These are phyloP conservation scores for Diarsia rubi DNA, from an alignment of 2,888 invertebrate species.

Conservation along the genomic window DNA sequence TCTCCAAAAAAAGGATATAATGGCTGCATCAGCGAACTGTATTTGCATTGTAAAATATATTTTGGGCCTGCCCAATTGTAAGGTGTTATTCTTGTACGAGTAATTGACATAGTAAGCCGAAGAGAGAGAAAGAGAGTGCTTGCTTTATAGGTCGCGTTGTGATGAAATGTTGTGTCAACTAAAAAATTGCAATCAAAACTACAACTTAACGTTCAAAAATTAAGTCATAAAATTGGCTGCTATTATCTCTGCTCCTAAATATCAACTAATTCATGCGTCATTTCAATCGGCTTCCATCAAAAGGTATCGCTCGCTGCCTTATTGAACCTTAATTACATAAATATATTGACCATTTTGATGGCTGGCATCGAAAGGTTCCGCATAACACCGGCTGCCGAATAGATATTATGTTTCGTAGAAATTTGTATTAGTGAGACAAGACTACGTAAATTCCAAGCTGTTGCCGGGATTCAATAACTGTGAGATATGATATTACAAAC, in stretches of 20 bases:
- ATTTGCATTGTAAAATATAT: neutral
- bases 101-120: neutral
- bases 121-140: too few relatives aligned
- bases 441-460: slow-evolving; percentile 37
- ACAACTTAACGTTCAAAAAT: neutral
- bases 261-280: neutral
- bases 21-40: neutral
- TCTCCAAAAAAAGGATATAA: too few relatives aligned
- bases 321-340: neutral
- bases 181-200: neutral
- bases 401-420: slow-evolving; percentile 34
- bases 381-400: slow-evolving; percentile 28
- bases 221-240: neutral
- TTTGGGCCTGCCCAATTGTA: neutral
- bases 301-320: neutral
- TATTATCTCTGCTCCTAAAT: neutral
- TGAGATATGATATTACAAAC: slow-evolving; percentile 37
- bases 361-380: slow-evolving; percentile 3
- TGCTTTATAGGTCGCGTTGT: neutral
- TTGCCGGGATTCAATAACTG: slow-evolving; percentile 55
- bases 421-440: slow-evolving; percentile 45
- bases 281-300: neutral
- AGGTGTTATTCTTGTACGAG: neutral
- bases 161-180: neutral
- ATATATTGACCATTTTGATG: neutral